Evolutionary conservation across 2,888 invertebrate genomes (phyloP), one percentile per base, ranked within the genome.

Genomic region (Agonopterix arenella): DNA sequence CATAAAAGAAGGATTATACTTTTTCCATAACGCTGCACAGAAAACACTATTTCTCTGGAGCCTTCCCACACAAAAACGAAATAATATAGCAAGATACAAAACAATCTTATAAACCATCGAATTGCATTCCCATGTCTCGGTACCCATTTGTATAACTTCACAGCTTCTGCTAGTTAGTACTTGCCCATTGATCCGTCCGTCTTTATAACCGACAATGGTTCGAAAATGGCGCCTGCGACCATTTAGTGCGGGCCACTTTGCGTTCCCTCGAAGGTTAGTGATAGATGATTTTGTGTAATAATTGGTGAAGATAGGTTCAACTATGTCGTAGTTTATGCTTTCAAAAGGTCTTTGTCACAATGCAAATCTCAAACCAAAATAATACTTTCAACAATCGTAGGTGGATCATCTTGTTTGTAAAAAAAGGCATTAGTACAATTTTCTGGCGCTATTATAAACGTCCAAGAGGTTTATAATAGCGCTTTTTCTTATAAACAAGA

Each of bases 131-230:
- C 58, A 57, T 59, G 62, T 62, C 60, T 50, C 51, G 48, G 47
- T 53, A 57, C 52, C 76, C 64, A 83, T 85, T 84, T 83, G 84
- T 82, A 79, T 70, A 66, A 70, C 66, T 84, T 84, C 82, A 80
- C 81, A 72, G 82, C 81, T 79, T 54, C 47, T 28, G 69, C 77
- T 82, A 79, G 82, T 82, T 80, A 75, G 73, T 63, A 52, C 54
- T 50, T 51, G 48, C 56, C 83, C 75, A 85, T 85, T 84, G 84
- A 84, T 76, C 80, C 82, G 85, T 84, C 84, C 57, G 70, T 79
- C 77, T 61, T 47, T 48, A 48, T 45, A 42, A 48, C 66, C 73
- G 71, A 85, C 85, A 85, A 84, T 84, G 75, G 73, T 48, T 52
- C 51, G 28, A 69, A 63, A 60, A 61, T 66, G 62, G 56, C 45